These are phyloP conservation scores for Rhinichthys klamathensis DNA, from an alignment of 2,113 vertebrate genomes.

Conservation along the genomic window DNA sequence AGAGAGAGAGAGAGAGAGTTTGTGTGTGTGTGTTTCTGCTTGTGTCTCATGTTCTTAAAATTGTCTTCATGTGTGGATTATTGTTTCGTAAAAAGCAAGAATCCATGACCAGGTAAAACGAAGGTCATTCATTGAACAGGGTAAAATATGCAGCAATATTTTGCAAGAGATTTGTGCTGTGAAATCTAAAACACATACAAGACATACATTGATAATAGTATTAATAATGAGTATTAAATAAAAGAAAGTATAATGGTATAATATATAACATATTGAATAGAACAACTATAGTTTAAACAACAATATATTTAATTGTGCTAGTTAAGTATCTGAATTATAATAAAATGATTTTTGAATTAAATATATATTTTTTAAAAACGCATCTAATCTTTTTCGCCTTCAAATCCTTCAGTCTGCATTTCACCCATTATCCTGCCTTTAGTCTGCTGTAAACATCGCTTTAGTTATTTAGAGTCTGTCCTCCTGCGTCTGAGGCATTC, in stretches of 20 bases:
- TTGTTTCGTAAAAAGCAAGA: neutral
- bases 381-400: neutral
- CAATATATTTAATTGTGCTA: no score
- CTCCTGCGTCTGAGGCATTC: neutral
- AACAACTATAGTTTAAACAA: no score
- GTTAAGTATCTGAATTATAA: neutral
- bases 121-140: neutral
- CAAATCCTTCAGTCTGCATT: neutral
- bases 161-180: neutral
- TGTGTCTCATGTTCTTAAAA: neutral
- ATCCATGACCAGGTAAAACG: neutral
- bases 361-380: neutral
- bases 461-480: neutral
- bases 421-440: neutral
- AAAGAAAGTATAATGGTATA: no score
- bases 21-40: neutral
- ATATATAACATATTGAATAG: no score
- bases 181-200: neutral
- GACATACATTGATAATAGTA: no score
- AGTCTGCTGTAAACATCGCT: neutral
- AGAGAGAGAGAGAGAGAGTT: rapidly evolving
- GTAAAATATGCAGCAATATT: neutral
- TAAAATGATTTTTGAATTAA: neutral
- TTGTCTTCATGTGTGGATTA: neutral
- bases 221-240: no score